Conservation (phyloP, 2,113 vertebrate genomes). For the Dasyprocta punctata region DNA sequence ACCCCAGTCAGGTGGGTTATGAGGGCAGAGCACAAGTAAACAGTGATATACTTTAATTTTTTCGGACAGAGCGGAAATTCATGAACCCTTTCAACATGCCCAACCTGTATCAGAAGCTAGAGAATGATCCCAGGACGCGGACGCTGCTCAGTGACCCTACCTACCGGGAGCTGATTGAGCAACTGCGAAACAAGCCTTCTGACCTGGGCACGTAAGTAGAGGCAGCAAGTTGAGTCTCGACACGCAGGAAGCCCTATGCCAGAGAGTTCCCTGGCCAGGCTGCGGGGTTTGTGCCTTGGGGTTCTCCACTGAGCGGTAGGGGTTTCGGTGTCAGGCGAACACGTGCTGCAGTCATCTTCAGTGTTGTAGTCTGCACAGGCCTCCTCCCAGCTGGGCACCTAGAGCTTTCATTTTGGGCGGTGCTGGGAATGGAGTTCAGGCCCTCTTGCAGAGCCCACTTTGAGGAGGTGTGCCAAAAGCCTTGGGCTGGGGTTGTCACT, state of each 20-base stretch:
- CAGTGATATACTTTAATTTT: background rate
- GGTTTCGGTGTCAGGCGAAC: background rate
- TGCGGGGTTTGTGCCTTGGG: background rate
- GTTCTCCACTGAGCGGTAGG: background rate
- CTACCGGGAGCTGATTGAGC: slow-evolving; percentile 93
- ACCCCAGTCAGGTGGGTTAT: background rate
- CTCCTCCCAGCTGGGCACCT: background rate
- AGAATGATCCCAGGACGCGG: slow-evolving; percentile 91
- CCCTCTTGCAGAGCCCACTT: background rate
- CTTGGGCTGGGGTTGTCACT: background rate
- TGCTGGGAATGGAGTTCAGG: background rate
- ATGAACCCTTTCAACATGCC: slow-evolving; percentile 96
- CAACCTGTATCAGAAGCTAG: slow-evolving; percentile 93
- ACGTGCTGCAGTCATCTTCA: background rate
- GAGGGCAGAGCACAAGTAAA: background rate
- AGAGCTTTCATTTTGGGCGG: background rate
- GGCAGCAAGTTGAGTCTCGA: background rate
- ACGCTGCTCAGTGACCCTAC: slow-evolving; percentile 90
- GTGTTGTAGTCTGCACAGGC: background rate
- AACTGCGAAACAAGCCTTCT: slow-evolving; percentile 90
- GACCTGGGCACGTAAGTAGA: slow-evolving; percentile 92
- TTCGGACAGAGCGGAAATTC: slow-evolving; percentile 89
- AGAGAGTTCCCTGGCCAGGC: background rate
- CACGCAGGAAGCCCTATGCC: rapidly evolving
- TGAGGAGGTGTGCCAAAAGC: background rate